These are phyloP conservation scores for Fundulus diaphanus DNA, from an alignment of 2,797 vertebrate species.

Conservation along the genomic window DNA sequence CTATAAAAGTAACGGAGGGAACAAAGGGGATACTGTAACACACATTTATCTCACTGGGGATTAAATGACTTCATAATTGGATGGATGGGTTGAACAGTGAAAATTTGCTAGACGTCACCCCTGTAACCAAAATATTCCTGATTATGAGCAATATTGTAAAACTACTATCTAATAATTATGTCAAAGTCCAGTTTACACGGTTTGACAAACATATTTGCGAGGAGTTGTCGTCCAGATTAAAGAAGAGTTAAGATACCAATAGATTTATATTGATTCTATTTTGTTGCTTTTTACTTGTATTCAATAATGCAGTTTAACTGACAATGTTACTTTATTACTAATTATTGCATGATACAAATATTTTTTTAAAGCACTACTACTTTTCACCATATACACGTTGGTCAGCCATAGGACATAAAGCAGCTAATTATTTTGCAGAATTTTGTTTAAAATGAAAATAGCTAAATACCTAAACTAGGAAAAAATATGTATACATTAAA, in stretches of 20 bases:
- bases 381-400: not conserved
- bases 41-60: not conserved
- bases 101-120: not conserved
- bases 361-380: not conserved
- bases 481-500: not conserved
- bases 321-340: not conserved
- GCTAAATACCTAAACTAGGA: not conserved
- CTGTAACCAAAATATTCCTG: not conserved
- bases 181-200: not conserved
- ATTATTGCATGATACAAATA: not conserved
- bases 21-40: not conserved
- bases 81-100: slow-evolving; percentile 10
- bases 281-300: not conserved
- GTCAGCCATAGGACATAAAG: too few species aligned
- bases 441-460: not conserved
- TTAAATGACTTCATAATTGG: not conserved
- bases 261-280: not conserved
- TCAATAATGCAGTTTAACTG: not conserved
- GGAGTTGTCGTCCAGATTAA: not conserved
- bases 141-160: not conserved
- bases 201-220: not conserved
- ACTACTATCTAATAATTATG: not conserved
- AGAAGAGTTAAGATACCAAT: not conserved
- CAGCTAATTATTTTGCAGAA: not conserved
- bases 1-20: slow-evolving; percentile 17